Conservation (phyloP, 2,113 vertebrate genomes). For the Protomyctophum bolini region DNA sequence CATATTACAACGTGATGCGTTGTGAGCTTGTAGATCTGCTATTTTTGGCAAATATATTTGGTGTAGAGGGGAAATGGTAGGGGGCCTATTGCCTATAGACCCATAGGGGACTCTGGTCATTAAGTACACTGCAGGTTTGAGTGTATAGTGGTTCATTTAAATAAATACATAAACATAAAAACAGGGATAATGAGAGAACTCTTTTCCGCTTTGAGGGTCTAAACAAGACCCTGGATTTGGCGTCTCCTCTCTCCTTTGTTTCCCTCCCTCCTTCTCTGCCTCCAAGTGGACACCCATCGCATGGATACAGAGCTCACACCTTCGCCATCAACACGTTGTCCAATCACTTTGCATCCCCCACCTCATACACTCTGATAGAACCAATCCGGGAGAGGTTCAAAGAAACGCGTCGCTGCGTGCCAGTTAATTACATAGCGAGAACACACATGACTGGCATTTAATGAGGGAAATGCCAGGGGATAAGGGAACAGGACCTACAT, state of each 20-base stretch:
- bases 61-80: background rate
- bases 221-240: constrained; percentile 24
- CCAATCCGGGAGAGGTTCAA: constrained; percentile 61
- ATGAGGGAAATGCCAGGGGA: constrained; percentile 54
- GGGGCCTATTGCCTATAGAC: too few species aligned
- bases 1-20: too few species aligned
- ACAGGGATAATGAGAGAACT: too few species aligned
- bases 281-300: constrained; percentile 67
- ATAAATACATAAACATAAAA: too few species aligned
- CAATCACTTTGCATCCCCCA: constrained; percentile 75
- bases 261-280: constrained; percentile 44
- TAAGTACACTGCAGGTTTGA: too few species aligned
- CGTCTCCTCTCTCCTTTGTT: constrained; percentile 29
- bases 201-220: background rate
- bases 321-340: constrained; percentile 66
- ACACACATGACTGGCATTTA: constrained; percentile 77
- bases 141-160: too few species aligned
- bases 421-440: constrained; percentile 72
- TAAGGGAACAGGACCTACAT: constrained; percentile 44
- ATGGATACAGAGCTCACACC: constrained; percentile 78
- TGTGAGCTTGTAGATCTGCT: too few species aligned
- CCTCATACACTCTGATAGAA: constrained; percentile 46
- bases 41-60: too few species aligned
- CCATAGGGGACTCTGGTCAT: too few species aligned
- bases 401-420: constrained; percentile 47